Evolutionary conservation across 2,888 invertebrate species (phyloP).

Genomic region (Drosophila maculinotata): DNA sequence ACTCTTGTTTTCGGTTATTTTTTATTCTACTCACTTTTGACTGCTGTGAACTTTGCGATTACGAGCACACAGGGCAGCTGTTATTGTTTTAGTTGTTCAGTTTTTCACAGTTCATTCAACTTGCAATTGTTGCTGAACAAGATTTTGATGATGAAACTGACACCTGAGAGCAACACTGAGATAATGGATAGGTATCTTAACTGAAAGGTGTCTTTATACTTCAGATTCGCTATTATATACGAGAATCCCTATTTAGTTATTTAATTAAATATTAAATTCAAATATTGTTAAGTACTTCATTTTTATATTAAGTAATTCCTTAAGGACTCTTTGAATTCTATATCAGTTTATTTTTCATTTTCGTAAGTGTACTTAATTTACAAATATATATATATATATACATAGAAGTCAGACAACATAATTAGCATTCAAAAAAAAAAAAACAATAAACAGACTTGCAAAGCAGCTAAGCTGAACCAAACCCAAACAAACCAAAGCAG

Average conservation of each 20-base stretch:
- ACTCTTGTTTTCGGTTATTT: constrained; percentile 8
- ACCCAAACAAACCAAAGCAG: constrained; percentile 5
- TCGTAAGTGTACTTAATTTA: not conserved
- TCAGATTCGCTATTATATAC: too few species aligned
- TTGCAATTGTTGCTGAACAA: constrained; percentile 46
- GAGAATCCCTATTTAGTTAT: too few species aligned
- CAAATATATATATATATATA: too few species aligned
- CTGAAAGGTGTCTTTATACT: constrained; percentile 4
- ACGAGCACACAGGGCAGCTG: constrained; percentile 31
- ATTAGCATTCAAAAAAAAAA: constrained; percentile 56
- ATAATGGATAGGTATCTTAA: not conserved
- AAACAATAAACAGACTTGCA: constrained; percentile 27
- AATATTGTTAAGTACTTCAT: too few species aligned
- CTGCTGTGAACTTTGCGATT: constrained; percentile 50
- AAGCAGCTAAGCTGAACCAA: constrained; percentile 45
- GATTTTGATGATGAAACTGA: constrained; percentile 42
- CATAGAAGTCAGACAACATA: not conserved
- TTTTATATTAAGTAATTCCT: too few species aligned
- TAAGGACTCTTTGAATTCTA: too few species aligned
- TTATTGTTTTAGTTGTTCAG: constrained; percentile 28
- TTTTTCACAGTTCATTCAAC: constrained; percentile 64
- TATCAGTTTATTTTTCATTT: not conserved
- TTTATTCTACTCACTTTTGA: constrained; percentile 17
- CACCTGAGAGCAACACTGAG: constrained; percentile 17
- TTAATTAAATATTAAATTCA: too few species aligned